phyloP scores from a whole-genome alignment of 2,888 invertebrate genomes.

The Ormyrus pomaceus region DNA sequence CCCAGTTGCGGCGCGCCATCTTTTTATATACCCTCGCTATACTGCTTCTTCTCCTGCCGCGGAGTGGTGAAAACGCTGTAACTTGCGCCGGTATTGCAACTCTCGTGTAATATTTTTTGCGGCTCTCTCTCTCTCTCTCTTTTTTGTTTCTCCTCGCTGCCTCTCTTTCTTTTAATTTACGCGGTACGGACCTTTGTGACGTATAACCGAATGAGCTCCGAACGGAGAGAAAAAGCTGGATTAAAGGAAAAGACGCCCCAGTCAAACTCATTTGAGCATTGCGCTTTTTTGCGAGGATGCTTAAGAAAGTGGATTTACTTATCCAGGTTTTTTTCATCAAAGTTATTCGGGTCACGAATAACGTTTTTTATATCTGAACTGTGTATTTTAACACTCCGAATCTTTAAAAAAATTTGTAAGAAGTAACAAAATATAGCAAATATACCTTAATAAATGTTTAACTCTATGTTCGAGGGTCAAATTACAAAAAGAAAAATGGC shows the following conservation, averaged over 20 bases:
- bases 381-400: too few relatives aligned
- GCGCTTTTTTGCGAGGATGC: constrained; percentile 6
- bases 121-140: not conserved
- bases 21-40: not conserved
- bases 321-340: not conserved
- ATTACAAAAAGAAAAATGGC: too few relatives aligned
- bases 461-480: too few relatives aligned
- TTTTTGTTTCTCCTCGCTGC: not conserved
- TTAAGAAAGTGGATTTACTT: not conserved
- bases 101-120: constrained; percentile 26
- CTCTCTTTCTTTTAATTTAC: constrained; percentile 35
- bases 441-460: too few relatives aligned
- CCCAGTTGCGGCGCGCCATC: constrained; percentile 1
- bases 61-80: constrained; percentile 16
- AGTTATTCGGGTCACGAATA: too few relatives aligned
- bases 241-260: not conserved
- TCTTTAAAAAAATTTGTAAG: too few relatives aligned
- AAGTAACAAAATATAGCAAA: too few relatives aligned
- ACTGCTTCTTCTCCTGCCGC: not conserved
- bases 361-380: too few relatives aligned
- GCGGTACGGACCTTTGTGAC: not conserved
- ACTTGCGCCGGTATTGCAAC: constrained; percentile 10
- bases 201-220: constrained; percentile 16
- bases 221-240: not conserved
- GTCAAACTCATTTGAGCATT: not conserved